These are phyloP conservation scores for Artemia franciscana DNA, from an alignment of 1,140 invertebrate species.

Conservation along the genomic window DNA sequence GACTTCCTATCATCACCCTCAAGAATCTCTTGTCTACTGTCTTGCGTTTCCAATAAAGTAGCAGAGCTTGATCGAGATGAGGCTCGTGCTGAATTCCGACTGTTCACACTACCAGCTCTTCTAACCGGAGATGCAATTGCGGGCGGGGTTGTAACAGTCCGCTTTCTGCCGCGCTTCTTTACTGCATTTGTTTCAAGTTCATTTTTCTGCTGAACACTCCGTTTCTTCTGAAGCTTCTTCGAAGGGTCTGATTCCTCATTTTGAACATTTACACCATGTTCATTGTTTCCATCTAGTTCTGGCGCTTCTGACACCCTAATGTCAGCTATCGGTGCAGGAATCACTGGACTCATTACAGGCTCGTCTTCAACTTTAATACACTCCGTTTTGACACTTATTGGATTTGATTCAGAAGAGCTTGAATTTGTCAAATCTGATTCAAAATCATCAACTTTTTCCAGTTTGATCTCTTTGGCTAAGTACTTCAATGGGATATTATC, in stretches of 20 bases:
- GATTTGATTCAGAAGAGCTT: neutral
- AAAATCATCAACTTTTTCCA: neutral
- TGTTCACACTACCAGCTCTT: neutral
- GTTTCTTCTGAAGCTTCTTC: neutral
- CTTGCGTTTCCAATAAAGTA: conserved; percentile 11
- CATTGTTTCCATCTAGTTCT: neutral
- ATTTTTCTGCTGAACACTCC: neutral
- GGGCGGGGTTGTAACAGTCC: neutral
- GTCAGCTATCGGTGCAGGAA: neutral
- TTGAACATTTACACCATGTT: neutral
- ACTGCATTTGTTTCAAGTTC: neutral
- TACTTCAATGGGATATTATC: neutral
- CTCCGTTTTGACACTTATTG: neutral
- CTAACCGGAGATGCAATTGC: neutral
- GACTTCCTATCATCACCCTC: neutral
- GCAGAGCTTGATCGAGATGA: neutral
- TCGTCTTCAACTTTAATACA: neutral
- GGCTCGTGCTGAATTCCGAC: neutral
- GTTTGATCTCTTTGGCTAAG: neutral
- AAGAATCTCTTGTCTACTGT: conserved; percentile 10
- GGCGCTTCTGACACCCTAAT: neutral
- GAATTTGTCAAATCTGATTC: neutral
- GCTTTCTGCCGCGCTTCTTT: neutral
- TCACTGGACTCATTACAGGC: neutral
- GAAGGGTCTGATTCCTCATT: neutral